Evolutionary conservation across 2,797 vertebrate genomes (phyloP).

Genomic region (Myotis myotis): DNA sequence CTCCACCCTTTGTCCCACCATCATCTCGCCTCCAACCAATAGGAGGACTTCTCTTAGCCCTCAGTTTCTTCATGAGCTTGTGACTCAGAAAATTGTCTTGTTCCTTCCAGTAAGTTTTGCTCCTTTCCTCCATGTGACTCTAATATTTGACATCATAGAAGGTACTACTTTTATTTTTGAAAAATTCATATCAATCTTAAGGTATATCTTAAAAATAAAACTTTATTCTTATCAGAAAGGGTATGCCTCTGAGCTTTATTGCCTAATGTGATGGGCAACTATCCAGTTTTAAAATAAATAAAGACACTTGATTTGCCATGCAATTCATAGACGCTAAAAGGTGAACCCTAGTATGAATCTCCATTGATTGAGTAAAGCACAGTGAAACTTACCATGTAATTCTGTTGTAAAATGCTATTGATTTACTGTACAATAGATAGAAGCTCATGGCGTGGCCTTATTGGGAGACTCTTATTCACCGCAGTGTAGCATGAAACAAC

Average conservation of each 20-base stretch:
- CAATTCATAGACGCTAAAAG: slow-evolving; percentile 65
- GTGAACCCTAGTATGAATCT: slow-evolving; percentile 63
- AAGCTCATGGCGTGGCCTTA: not conserved
- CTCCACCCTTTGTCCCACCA: not conserved
- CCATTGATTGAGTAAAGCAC: slow-evolving; percentile 62
- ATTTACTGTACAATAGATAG: slow-evolving; percentile 70
- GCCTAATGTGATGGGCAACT: not conserved
- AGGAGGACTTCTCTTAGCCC: not conserved
- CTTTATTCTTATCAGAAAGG: not conserved
- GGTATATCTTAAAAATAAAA: not conserved
- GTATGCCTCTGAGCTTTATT: not conserved
- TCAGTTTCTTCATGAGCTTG: not conserved
- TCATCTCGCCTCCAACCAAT: not conserved
- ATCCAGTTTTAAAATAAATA: slow-evolving; percentile 64
- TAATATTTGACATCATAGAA: not conserved
- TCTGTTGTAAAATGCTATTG: slow-evolving; percentile 75
- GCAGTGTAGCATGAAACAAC: not conserved
- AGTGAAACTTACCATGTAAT: slow-evolving; percentile 65
- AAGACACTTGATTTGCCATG: slow-evolving; percentile 63
- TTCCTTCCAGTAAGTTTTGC: not conserved
- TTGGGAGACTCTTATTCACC: slow-evolving; percentile 46
- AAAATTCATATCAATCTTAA: not conserved
- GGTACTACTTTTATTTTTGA: not conserved
- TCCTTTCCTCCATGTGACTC: not conserved
- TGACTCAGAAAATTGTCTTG: not conserved